phyloP scores from a whole-genome alignment of 1,140 invertebrate species.

The Drosophila subobscura region DNA sequence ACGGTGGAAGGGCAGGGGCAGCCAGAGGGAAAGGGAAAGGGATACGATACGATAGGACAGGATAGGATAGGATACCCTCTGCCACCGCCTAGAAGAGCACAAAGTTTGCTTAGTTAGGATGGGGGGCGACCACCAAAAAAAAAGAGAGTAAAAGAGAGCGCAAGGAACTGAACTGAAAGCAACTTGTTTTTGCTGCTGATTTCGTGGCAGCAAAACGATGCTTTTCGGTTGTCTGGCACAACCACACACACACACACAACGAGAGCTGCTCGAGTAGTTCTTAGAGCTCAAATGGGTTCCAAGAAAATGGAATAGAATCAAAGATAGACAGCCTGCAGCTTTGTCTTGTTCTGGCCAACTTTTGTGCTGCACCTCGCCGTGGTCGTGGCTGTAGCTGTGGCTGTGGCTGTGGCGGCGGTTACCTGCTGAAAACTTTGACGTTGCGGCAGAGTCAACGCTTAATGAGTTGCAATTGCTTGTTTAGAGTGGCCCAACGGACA shows the following conservation, averaged over 20 bases:
- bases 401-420: constrained; percentile 3
- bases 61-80: no score
- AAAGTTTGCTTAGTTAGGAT: constrained; percentile 50
- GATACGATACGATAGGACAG: constrained; percentile 1
- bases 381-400: neutral
- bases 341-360: neutral
- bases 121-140: constrained; percentile 5
- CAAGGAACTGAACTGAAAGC: neutral
- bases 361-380: constrained; percentile 11
- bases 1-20: neutral
- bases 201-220: constrained; percentile 32
- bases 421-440: constrained; percentile 64
- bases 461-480: constrained; percentile 79
- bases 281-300: no score
- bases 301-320: no score
- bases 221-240: constrained; percentile 28
- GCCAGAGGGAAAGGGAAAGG: neutral
- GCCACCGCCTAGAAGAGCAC: neutral
- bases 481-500: constrained; percentile 40
- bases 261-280: neutral
- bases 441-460: constrained; percentile 66
- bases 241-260: no score
- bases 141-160: neutral
- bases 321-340: no score
- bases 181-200: constrained; percentile 49